Percentiles rank a stretch among this genome's conserved stretches.
phyloP scores from a whole-genome alignment of 2,888 invertebrate genomes.

The Chorisops tibialis region DNA sequence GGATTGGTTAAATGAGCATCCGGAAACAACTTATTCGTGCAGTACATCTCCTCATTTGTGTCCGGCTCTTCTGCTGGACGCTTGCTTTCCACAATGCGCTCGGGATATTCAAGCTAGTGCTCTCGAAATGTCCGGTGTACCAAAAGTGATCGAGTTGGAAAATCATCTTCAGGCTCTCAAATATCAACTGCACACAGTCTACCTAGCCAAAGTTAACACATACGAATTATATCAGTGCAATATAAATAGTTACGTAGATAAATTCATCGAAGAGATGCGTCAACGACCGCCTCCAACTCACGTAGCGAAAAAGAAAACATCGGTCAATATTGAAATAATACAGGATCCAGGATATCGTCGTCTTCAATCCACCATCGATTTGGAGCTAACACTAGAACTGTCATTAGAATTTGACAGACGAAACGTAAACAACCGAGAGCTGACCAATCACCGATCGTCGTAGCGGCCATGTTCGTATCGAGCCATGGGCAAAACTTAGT shows the following conservation, averaged over 20 bases:
- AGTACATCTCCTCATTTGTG: slow-evolving; percentile 86
- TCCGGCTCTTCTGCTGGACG: slow-evolving; percentile 91
- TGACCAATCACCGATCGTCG: no score
- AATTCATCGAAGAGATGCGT: slow-evolving; percentile 46
- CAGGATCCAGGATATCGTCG: slow-evolving; percentile 74
- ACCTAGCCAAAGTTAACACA: slow-evolving; percentile 72
- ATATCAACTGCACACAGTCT: slow-evolving; percentile 63
- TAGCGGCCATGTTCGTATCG: no score
- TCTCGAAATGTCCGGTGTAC: slow-evolving; percentile 71
- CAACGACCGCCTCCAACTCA: slow-evolving; percentile 52
- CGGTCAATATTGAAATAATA: slow-evolving; percentile 57
- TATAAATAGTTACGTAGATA: slow-evolving; percentile 62
- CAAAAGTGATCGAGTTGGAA: slow-evolving; percentile 59
- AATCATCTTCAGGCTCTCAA: slow-evolving; percentile 63
- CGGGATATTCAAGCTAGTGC: slow-evolving; percentile 68
- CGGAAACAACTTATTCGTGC: slow-evolving; percentile 92
- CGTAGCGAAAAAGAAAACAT: slow-evolving; percentile 44
- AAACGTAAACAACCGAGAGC: no score
- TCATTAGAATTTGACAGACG: no score
- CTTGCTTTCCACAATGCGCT: slow-evolving; percentile 71
- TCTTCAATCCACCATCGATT: slow-evolving; percentile 71
- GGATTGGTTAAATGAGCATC: slow-evolving; percentile 80
- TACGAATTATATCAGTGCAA: slow-evolving; percentile 82
- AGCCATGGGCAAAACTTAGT: no score
- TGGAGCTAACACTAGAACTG: slow-evolving; percentile 72